These are phyloP conservation scores for Centropus unirufus DNA, from an alignment of 2,113 vertebrate species.

Conservation along the genomic window DNA sequence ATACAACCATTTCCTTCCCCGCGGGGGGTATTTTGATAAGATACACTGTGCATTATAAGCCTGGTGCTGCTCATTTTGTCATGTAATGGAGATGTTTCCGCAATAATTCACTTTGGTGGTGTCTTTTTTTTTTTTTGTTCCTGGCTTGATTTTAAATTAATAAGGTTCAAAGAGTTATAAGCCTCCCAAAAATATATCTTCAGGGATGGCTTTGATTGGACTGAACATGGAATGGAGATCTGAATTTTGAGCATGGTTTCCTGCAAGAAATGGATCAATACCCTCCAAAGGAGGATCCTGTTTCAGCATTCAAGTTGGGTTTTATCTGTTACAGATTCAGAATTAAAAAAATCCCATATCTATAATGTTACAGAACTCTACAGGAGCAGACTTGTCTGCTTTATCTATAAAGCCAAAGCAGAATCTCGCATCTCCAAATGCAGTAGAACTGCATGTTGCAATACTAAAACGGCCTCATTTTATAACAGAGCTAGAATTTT, in stretches of 20 bases:
- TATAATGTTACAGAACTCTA: accelerated
- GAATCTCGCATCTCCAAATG: neutral
- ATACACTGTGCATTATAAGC: accelerated
- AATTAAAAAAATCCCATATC: neutral
- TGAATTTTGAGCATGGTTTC: neutral
- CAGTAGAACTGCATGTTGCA: neutral
- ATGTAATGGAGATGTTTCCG: neutral
- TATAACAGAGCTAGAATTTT: neutral
- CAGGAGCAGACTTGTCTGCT: neutral
- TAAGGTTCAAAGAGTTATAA: neutral
- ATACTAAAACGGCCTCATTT: neutral
- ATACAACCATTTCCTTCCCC: neutral
- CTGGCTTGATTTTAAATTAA: neutral
- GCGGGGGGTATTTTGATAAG: neutral
- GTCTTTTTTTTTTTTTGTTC: neutral
- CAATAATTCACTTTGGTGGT: neutral
- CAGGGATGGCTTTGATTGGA: neutral
- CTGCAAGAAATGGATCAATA: neutral
- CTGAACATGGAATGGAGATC: neutral
- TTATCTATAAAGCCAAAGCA: neutral
- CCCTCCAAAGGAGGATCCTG: neutral
- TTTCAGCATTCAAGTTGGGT: neutral
- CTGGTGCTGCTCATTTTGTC: neutral
- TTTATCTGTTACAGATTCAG: neutral
- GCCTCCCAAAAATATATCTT: neutral